Percentiles rank a stretch among this genome's conserved stretches.
These are phyloP conservation scores for Stenopsyche tienmushanensis DNA, from an alignment of 1,140 invertebrate genomes.

Conservation along the genomic window DNA sequence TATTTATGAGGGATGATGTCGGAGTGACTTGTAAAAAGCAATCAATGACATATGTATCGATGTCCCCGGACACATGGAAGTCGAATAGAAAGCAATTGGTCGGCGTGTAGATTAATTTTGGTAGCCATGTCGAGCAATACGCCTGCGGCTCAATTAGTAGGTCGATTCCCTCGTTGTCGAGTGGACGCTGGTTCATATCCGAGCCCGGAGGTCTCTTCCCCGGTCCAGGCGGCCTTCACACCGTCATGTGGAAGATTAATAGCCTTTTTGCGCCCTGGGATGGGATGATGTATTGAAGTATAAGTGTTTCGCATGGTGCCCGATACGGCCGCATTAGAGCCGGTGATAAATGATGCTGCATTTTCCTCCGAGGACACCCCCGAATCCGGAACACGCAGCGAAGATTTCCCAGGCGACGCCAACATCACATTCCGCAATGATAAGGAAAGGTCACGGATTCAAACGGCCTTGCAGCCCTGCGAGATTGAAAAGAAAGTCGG, in stretches of 20 bases:
- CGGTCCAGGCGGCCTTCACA: neutral
- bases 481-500: no score
- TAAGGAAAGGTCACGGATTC: constrained; percentile 14
- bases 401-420: constrained; percentile 34
- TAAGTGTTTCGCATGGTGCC: neutral
- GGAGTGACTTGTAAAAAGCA: no score
- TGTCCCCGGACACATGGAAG: no score
- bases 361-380: constrained; percentile 2
- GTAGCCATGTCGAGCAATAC: no score
- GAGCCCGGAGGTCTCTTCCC: neutral
- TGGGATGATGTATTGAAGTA: constrained; percentile 4
- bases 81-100: no score
- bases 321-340: constrained; percentile 7
- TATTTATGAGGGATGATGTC: no score
- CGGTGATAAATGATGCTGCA: constrained; percentile 34
- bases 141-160: constrained; percentile 2
- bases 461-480: neutral
- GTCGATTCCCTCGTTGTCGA: neutral
- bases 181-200: neutral
- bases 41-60: no score
- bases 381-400: neutral
- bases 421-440: constrained; percentile 1
- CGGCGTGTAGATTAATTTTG: no score
- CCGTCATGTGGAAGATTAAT: constrained; percentile 1
- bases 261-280: neutral